phyloP scores from a whole-genome alignment of 2,797 vertebrate genomes.

The Acomys russatus region DNA sequence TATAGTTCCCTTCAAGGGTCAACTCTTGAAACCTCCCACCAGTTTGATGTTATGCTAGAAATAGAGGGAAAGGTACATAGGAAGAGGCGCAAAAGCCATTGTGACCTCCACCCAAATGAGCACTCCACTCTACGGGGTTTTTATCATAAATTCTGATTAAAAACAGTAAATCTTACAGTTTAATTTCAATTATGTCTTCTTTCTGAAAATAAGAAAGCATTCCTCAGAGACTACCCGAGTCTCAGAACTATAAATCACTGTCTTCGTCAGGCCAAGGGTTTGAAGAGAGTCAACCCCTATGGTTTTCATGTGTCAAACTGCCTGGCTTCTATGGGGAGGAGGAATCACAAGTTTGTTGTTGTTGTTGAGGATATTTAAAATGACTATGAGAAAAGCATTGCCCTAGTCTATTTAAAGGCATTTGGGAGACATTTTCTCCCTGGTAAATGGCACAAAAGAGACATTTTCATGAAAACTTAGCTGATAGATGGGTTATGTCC shows the following conservation, averaged over 20 bases:
- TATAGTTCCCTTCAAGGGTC: not conserved
- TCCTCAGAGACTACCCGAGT: not conserved
- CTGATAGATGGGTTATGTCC: conserved; percentile 56
- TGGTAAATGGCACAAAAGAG: conserved; percentile 80
- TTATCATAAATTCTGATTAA: conserved; percentile 26
- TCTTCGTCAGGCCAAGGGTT: not conserved
- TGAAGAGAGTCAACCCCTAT: conserved; percentile 58
- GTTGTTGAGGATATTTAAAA: not conserved
- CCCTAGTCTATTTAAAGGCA: conserved; percentile 85
- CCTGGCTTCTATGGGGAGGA: conserved; percentile 28
- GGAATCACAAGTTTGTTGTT: not conserved
- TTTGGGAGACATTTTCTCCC: conserved; percentile 72
- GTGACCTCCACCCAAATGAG: not conserved
- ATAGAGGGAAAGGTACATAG: conserved; percentile 9
- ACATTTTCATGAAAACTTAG: conserved; percentile 85
- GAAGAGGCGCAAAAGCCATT: not conserved
- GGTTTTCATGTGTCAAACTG: conserved; percentile 65
- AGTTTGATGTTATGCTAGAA: not conserved
- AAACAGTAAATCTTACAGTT: conserved; percentile 42
- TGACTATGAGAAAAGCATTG: conserved; percentile 84
- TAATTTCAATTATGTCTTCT: conserved; percentile 45
- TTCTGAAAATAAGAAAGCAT: conserved; percentile 56
- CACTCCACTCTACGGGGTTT: not conserved
- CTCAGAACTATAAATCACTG: not conserved
- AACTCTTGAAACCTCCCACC: not conserved